Evolutionary conservation across 2,113 vertebrate species (phyloP).

Genomic region (Grantiella picta): DNA sequence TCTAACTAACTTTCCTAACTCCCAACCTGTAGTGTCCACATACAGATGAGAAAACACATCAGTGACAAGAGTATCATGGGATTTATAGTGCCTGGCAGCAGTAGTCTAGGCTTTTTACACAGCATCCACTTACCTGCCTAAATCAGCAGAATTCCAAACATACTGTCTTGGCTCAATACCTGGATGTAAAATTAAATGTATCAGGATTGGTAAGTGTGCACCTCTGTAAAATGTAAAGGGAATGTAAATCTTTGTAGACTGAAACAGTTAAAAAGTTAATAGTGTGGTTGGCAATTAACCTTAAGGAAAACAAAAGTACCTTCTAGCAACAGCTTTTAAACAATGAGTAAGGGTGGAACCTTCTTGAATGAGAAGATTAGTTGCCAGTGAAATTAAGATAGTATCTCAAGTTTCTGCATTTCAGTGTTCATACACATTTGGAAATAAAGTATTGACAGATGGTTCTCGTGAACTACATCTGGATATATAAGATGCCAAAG

Average conservation of each 20-base stretch:
- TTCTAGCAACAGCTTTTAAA: neutral
- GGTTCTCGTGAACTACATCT: neutral
- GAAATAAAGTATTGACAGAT: neutral
- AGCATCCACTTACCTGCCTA: neutral
- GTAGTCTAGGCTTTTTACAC: neutral
- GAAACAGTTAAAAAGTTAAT: neutral
- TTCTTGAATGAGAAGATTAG: neutral
- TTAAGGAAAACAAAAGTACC: neutral
- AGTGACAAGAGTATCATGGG: fast-evolving
- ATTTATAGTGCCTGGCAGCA: neutral
- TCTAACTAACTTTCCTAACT: neutral
- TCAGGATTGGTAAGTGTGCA: neutral
- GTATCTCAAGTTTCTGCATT: neutral
- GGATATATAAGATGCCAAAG: neutral
- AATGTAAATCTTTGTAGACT: neutral
- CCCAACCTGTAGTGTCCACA: neutral
- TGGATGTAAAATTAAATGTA: neutral
- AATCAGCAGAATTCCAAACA: neutral
- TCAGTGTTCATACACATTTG: neutral
- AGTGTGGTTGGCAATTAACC: neutral
- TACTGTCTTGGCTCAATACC: neutral
- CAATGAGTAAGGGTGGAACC: neutral
- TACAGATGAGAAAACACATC: neutral
- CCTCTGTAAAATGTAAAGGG: neutral
- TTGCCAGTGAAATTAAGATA: neutral